Conservation (phyloP, 2,888 invertebrate species). For the Venusia cambrica region DNA sequence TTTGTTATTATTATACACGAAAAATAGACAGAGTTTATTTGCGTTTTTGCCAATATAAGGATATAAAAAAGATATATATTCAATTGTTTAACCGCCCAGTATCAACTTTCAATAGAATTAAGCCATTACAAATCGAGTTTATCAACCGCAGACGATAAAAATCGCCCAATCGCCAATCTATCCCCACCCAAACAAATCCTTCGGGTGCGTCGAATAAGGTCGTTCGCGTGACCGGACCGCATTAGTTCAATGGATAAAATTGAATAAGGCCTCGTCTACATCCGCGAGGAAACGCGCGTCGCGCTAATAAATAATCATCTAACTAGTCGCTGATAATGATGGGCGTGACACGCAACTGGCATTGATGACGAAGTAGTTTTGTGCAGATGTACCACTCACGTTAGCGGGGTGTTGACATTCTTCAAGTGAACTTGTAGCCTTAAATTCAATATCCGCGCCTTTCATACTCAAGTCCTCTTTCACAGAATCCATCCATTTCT, state of each 20-base stretch:
- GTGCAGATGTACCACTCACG: background rate
- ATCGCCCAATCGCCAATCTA: slow-evolving; percentile 29
- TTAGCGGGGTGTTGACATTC: too few relatives aligned
- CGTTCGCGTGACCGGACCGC: slow-evolving; percentile 65
- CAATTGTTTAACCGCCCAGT: too few relatives aligned
- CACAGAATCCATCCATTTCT: too few relatives aligned
- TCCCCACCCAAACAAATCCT: slow-evolving; percentile 22
- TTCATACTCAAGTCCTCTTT: too few relatives aligned
- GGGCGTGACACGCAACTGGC: slow-evolving; percentile 22
- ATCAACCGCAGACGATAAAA: slow-evolving; percentile 15
- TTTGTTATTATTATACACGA: too few relatives aligned
- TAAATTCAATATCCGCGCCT: too few relatives aligned
- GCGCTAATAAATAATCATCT: slow-evolving; percentile 63
- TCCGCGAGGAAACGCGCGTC: slow-evolving; percentile 53
- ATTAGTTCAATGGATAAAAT: slow-evolving; percentile 71
- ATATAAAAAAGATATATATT: too few relatives aligned
- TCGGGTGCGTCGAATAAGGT: slow-evolving; percentile 46
- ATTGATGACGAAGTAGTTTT: background rate
- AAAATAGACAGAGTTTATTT: too few relatives aligned
- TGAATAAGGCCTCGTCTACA: slow-evolving; percentile 60
- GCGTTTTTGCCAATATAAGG: too few relatives aligned
- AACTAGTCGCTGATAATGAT: slow-evolving; percentile 40
- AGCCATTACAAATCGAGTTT: slow-evolving; percentile 2
- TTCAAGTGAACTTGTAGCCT: too few relatives aligned
- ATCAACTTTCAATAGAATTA: slow-evolving; percentile 3